Percentiles rank a stretch among this genome's conserved stretches.
Conservation (phyloP, 2,113 vertebrate species). For the Numida meleagris region DNA sequence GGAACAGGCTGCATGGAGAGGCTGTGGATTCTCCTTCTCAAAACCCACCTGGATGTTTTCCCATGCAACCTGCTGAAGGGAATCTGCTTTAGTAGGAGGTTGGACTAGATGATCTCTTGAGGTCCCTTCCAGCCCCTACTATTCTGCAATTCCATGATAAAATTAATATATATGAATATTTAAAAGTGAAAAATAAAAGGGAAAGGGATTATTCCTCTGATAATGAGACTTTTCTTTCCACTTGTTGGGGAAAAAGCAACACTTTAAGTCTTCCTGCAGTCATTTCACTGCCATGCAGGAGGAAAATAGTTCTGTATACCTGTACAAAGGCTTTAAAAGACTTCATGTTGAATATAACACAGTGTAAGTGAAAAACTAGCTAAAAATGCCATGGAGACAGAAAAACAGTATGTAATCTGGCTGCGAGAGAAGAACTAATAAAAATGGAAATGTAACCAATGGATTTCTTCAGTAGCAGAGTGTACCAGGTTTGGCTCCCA, state of each 20-base stretch:
- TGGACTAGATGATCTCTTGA: too few relatives aligned
- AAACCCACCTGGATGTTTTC: too few relatives aligned
- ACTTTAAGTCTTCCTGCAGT: background rate
- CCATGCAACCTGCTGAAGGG: too few relatives aligned
- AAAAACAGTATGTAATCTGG: background rate
- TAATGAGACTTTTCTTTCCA: background rate
- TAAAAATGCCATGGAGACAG: background rate
- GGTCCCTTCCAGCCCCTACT: too few relatives aligned
- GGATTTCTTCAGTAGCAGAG: background rate
- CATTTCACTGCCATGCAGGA: background rate
- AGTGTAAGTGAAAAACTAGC: conserved; percentile 35
- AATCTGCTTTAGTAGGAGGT: too few relatives aligned
- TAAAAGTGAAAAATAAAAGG: background rate
- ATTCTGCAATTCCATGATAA: background rate
- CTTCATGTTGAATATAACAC: background rate
- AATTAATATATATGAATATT: background rate
- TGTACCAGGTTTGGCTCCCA: background rate
- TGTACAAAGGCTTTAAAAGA: background rate
- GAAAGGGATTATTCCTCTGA: background rate
- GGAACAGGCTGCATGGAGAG: too few relatives aligned
- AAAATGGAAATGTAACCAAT: background rate
- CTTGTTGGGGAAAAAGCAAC: background rate
- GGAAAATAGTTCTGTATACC: background rate
- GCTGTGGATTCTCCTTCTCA: too few relatives aligned
- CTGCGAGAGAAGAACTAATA: background rate